Conservation (phyloP, 2,888 invertebrate genomes). For the Pyrgus malvae region DNA sequence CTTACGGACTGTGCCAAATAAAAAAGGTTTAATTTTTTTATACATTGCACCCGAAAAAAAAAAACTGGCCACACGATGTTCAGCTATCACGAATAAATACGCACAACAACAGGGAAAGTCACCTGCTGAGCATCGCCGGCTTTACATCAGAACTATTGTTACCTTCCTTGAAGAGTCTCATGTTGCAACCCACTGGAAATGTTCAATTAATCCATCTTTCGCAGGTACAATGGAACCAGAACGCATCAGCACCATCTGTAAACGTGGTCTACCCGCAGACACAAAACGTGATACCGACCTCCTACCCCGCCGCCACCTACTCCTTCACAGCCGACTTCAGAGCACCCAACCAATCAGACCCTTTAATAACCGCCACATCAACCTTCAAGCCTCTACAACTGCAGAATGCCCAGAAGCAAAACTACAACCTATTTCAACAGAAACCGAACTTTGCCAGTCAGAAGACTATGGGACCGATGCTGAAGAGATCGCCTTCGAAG, state of each 20-base stretch:
- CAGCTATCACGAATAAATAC: too few species aligned
- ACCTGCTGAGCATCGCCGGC: too few species aligned
- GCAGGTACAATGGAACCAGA: constrained; percentile 89
- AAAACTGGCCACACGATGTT: too few species aligned
- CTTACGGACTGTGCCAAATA: too few species aligned
- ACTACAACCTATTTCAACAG: constrained; percentile 71
- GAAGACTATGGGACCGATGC: constrained; percentile 49
- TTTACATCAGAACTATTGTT: too few species aligned
- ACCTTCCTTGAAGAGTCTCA: background rate
- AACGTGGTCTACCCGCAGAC: constrained; percentile 85
- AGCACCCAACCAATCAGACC: constrained; percentile 82
- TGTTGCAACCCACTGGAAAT: background rate
- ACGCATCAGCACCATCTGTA: constrained; percentile 81
- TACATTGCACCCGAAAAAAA: too few species aligned
- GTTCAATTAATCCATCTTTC: background rate
- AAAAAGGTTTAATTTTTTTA: too few species aligned
- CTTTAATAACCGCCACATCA: constrained; percentile 76
- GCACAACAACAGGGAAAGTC: too few species aligned
- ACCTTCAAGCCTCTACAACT: constrained; percentile 82
- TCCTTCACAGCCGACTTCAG: constrained; percentile 92
- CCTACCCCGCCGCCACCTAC: constrained; percentile 88
- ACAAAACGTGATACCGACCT: constrained; percentile 83
- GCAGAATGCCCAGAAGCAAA: constrained; percentile 66
- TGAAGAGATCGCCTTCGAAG: constrained; percentile 72
- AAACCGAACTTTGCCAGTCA: constrained; percentile 60